These are phyloP conservation scores for Sesia bembeciformis DNA, from an alignment of 2,888 invertebrate species.

Conservation along the genomic window DNA sequence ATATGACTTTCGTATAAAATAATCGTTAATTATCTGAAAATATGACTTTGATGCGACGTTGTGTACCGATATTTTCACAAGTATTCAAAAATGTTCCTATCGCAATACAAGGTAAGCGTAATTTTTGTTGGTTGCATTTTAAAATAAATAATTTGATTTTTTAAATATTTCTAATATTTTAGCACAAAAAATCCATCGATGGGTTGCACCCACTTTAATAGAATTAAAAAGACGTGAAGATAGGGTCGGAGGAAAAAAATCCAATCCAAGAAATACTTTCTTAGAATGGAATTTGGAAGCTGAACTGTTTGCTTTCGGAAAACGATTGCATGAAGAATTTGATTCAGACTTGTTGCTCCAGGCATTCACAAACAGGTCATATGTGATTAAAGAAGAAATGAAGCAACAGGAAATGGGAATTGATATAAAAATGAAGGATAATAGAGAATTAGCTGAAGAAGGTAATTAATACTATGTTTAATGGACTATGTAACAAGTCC, in stretches of 20 bases:
- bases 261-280: conserved; percentile 73
- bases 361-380: conserved; percentile 88
- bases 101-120: conserved; percentile 33
- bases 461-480: conserved; percentile 41
- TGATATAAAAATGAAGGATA: conserved; percentile 78
- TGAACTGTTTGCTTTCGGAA: conserved; percentile 91
- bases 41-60: conserved; percentile 47
- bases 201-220: conserved; percentile 80
- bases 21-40: neutral
- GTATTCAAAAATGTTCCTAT: conserved; percentile 25
- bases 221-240: conserved; percentile 75
- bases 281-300: conserved; percentile 92
- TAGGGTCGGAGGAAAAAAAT: conserved; percentile 72
- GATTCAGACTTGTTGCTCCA: conserved; percentile 78
- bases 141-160: neutral
- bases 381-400: conserved; percentile 80
- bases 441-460: conserved; percentile 77
- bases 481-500: too few species aligned
- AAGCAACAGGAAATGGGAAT: conserved; percentile 82
- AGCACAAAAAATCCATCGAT: conserved; percentile 71
- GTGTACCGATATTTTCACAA: conserved; percentile 33
- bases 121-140: neutral
- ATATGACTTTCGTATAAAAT: neutral
- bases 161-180: conserved; percentile 8
- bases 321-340: conserved; percentile 89